phyloP scores from a whole-genome alignment of 2,113 vertebrate species.

The Coregonus clupeaformis region DNA sequence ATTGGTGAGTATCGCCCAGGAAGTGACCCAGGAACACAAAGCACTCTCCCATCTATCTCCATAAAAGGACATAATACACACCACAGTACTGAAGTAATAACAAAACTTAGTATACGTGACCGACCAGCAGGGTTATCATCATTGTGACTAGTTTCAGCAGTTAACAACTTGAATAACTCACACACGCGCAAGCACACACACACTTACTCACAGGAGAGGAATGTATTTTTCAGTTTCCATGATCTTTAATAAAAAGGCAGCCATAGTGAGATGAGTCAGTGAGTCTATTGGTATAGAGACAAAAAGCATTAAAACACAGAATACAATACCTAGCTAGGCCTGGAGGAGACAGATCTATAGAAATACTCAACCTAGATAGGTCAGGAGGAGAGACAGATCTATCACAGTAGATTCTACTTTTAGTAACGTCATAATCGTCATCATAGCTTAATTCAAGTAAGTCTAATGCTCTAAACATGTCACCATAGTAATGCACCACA shows the following conservation, averaged over 20 bases:
- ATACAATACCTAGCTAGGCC: constrained; percentile 66
- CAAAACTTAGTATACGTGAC: too few species aligned
- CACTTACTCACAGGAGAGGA: not conserved
- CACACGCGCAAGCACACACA: not conserved
- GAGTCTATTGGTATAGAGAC: constrained; percentile 71
- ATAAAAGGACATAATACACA: too few species aligned
- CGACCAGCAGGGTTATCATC: too few species aligned
- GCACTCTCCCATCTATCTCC: too few species aligned
- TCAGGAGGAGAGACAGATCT: constrained; percentile 63
- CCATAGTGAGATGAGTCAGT: constrained; percentile 75
- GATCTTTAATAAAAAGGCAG: constrained; percentile 78
- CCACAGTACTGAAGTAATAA: too few species aligned
- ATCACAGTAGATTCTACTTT: constrained; percentile 66
- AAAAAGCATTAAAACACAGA: constrained; percentile 69
- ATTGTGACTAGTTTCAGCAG: too few species aligned
- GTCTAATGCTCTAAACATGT: constrained; percentile 60
- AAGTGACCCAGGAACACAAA: too few species aligned
- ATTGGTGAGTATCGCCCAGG: too few species aligned
- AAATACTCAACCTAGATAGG: constrained; percentile 67
- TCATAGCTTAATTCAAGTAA: constrained; percentile 63
- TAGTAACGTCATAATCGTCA: constrained; percentile 53
- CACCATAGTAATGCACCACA: constrained; percentile 39
- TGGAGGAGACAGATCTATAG: constrained; percentile 55
- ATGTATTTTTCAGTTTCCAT: constrained; percentile 57
- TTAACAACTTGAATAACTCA: not conserved